Percentiles rank a stretch among this genome's conserved stretches.
These are phyloP conservation scores for Cryptus viduatorius DNA, from an alignment of 2,888 invertebrate genomes.

Conservation along the genomic window DNA sequence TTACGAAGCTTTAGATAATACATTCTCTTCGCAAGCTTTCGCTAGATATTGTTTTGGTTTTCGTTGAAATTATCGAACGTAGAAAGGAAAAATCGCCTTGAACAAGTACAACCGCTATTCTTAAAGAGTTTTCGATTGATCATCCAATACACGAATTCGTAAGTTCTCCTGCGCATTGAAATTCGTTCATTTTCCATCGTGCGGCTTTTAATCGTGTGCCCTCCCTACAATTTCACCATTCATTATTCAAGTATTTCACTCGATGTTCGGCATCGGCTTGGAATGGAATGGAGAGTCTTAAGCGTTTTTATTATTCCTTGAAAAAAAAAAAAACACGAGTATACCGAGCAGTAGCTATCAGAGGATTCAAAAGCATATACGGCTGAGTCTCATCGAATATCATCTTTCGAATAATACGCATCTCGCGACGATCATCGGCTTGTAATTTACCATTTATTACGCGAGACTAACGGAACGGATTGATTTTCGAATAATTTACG, in stretches of 20 bases:
- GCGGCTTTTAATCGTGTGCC: slow-evolving; percentile 6
- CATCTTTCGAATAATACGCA: slow-evolving; percentile 38
- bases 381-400: slow-evolving; percentile 60
- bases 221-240: slow-evolving; percentile 7
- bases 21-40: not conserved
- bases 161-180: slow-evolving; percentile 7
- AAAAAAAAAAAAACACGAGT: not conserved
- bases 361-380: slow-evolving; percentile 66
- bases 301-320: not conserved
- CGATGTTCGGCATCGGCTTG: slow-evolving; percentile 1
- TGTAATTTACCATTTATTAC: slow-evolving; percentile 22
- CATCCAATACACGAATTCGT: not conserved
- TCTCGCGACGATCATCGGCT: slow-evolving; percentile 48
- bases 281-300: not conserved
- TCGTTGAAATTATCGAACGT: not conserved
- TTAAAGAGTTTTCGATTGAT: not conserved
- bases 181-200: slow-evolving; percentile 39
- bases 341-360: slow-evolving; percentile 54
- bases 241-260: not conserved
- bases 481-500: not conserved
- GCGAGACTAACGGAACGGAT: slow-evolving; percentile 4
- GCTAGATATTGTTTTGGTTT: not conserved
- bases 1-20: slow-evolving; percentile 10
- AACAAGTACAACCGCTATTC: not conserved
- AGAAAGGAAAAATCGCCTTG: not conserved